A percentile compares a stretch with the other conserved stretches of the same genome.
These are phyloP conservation scores for Serinus canaria DNA, from an alignment of 2,113 vertebrate genomes.

Conservation along the genomic window DNA sequence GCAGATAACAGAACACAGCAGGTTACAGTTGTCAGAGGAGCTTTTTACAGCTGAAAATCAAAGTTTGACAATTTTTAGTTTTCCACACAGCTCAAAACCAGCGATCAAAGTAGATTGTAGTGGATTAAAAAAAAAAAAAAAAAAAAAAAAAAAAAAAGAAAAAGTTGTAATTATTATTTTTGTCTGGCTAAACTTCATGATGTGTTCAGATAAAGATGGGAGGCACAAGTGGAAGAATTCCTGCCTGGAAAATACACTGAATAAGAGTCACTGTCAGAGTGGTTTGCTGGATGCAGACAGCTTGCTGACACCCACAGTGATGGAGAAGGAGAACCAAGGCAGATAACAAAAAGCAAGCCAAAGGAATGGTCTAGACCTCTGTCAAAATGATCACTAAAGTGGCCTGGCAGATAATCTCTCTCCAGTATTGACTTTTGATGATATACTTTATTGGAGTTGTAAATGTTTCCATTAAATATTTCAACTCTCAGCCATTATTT, in stretches of 20 bases:
- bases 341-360: neutral
- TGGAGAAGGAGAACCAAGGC: neutral
- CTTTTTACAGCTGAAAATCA: neutral
- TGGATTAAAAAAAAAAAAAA: neutral
- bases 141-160: no score
- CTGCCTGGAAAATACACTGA: neutral
- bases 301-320: neutral
- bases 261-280: neutral
- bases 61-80: neutral
- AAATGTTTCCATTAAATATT: slow-evolving; percentile 34
- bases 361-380: neutral
- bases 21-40: neutral
- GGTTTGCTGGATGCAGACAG: neutral
- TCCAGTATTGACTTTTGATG: neutral
- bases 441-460: neutral
- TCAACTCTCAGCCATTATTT: slow-evolving; percentile 13
- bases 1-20: neutral
- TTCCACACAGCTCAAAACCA: neutral
- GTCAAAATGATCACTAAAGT: neutral
- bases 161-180: neutral
- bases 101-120: neutral
- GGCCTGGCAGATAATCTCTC: neutral
- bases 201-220: neutral
- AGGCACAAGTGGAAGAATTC: neutral
- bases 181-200: neutral